Conservation (phyloP, 1,140 invertebrate species). For the Caenorhabditis briggsae region DNA sequence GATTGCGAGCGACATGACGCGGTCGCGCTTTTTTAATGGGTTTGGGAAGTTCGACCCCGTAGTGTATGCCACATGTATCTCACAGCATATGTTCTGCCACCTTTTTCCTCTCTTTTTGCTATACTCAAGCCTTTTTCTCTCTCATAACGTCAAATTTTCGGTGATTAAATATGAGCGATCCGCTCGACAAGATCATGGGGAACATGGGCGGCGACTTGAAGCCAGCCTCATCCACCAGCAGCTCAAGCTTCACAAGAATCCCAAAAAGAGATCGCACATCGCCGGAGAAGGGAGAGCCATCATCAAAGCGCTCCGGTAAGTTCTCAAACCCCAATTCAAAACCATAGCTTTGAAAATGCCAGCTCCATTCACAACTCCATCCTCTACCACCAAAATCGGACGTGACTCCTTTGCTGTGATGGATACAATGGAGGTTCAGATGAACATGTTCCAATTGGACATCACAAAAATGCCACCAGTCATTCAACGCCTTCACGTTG, state of each 20-base stretch:
- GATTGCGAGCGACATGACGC: too few relatives aligned
- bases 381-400: not conserved
- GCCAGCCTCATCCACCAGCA: not conserved
- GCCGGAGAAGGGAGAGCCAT: not conserved
- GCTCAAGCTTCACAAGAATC: not conserved
- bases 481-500: not conserved
- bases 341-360: too few relatives aligned
- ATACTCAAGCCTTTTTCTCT: too few relatives aligned
- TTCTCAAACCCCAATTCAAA: not conserved
- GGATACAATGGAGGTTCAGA: not conserved
- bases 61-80: too few relatives aligned
- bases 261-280: not conserved
- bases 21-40: too few relatives aligned
- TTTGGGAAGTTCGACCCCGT: too few relatives aligned
- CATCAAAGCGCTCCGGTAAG: not conserved
- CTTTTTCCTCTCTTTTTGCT: too few relatives aligned
- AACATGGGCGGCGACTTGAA: not conserved
- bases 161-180: not conserved
- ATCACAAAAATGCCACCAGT: not conserved
- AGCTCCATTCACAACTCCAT: not conserved
- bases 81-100: too few relatives aligned
- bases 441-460: slow-evolving; percentile 16
- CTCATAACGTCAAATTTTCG: too few relatives aligned
- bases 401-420: not conserved
- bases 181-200: not conserved